Percentiles rank a stretch among this genome's conserved stretches.
phyloP scores from a whole-genome alignment of 2,113 vertebrate genomes.

The Mesoclemmys tuberculata region DNA sequence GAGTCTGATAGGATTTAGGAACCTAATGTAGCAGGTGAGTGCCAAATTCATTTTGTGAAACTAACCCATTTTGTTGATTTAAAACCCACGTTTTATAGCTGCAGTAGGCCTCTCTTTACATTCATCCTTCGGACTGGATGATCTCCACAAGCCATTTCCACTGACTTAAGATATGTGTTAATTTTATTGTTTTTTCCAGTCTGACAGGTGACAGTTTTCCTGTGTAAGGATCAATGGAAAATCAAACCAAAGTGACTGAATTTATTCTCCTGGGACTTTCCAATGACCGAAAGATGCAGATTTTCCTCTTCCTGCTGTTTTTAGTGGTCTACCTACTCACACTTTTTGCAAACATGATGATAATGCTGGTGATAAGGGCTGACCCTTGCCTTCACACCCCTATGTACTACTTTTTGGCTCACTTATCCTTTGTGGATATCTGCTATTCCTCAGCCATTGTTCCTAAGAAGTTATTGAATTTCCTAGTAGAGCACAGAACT shows the following conservation, averaged over 20 bases:
- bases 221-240: not conserved
- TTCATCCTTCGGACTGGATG: no score
- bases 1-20: no score
- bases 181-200: no score
- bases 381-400: not conserved
- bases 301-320: not conserved
- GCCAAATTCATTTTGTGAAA: no score
- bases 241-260: not conserved
- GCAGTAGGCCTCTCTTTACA: no score
- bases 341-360: not conserved
- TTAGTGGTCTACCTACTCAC: not conserved
- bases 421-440: not conserved
- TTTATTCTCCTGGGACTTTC: not conserved
- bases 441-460: not conserved
- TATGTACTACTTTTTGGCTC: not conserved
- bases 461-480: not conserved
- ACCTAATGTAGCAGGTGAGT: no score
- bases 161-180: no score
- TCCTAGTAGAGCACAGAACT: not conserved
- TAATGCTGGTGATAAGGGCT: not conserved
- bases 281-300: not conserved
- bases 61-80: not conserved
- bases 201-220: no score
- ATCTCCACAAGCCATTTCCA: no score
- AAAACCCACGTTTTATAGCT: no score